These are phyloP conservation scores for Platyscapa corneri DNA, from an alignment of 1,140 invertebrate species.

Conservation along the genomic window DNA sequence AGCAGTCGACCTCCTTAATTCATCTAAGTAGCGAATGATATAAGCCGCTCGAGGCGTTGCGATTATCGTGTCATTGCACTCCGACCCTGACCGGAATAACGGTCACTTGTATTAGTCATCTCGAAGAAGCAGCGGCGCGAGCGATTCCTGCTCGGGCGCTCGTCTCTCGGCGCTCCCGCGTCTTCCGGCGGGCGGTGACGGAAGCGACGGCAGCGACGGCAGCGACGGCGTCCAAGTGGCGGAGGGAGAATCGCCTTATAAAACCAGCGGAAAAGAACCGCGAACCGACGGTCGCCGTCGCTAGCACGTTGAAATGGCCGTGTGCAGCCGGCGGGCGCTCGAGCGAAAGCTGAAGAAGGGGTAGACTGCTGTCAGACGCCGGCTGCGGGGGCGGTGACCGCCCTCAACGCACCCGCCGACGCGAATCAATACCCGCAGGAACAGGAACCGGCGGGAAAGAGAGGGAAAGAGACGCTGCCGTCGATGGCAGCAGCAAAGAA, in stretches of 20 bases:
- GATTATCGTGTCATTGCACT: slow-evolving; percentile 38
- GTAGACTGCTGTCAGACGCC: slow-evolving; percentile 72
- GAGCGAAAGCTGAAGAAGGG: slow-evolving; percentile 61
- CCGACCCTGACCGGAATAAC: slow-evolving; percentile 45
- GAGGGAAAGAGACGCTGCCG: slow-evolving; percentile 53
- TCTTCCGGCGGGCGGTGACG: background rate
- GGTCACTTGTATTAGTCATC: slow-evolving; percentile 21
- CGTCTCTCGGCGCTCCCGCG: background rate
- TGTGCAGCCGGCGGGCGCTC: slow-evolving; percentile 25
- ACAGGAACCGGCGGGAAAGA: slow-evolving; percentile 69
- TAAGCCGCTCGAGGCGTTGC: background rate
- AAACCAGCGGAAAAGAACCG: background rate
- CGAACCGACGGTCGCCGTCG: background rate
- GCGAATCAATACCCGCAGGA: slow-evolving; percentile 76
- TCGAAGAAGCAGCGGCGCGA: background rate
- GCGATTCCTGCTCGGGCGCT: background rate
- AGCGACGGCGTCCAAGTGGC: background rate
- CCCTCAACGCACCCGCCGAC: slow-evolving; percentile 64
- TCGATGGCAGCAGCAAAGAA: background rate
- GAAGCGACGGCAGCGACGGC: background rate
- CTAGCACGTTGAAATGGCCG: slow-evolving; percentile 68
- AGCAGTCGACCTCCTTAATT: slow-evolving; percentile 45
- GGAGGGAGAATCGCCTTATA: too few species aligned
- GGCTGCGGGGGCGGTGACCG: slow-evolving; percentile 73
- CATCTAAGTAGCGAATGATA: slow-evolving; percentile 49